A percentile compares a stretch with the other conserved stretches of the same genome.
These are phyloP conservation scores for Orientallactaga bullata DNA, from an alignment of 2,113 vertebrate genomes.

Conservation along the genomic window DNA sequence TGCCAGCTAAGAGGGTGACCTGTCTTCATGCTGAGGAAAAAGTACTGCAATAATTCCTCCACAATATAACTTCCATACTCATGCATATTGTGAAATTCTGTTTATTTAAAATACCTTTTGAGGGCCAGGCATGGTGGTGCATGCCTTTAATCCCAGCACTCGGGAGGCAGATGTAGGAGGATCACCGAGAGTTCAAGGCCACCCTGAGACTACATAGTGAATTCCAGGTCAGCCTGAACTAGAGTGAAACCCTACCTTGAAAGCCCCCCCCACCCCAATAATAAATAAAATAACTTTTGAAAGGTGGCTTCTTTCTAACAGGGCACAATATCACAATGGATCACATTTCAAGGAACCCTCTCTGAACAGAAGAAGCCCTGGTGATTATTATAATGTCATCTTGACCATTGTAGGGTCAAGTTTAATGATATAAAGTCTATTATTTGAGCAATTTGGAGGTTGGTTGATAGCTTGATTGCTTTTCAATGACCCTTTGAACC, in stretches of 20 bases:
- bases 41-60: background rate
- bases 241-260: too few species aligned
- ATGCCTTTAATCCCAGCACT: too few species aligned
- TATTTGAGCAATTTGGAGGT: background rate
- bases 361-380: background rate
- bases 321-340: background rate
- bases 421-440: background rate
- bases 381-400: background rate
- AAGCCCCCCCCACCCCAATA: too few species aligned
- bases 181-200: too few species aligned
- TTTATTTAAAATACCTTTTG: background rate
- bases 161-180: too few species aligned
- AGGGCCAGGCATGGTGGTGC: too few species aligned
- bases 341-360: background rate
- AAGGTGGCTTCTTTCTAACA: background rate
- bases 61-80: background rate
- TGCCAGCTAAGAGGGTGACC: background rate
- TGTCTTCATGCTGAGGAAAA: background rate
- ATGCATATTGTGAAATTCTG: background rate
- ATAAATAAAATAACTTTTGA: conserved; percentile 19
- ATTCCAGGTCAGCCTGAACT: too few species aligned
- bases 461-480: background rate
- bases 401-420: background rate
- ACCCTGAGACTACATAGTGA: too few species aligned
- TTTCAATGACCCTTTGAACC: too few species aligned